Conservation (phyloP, 2,797 vertebrate genomes). For the Notamacropus eugenii region DNA sequence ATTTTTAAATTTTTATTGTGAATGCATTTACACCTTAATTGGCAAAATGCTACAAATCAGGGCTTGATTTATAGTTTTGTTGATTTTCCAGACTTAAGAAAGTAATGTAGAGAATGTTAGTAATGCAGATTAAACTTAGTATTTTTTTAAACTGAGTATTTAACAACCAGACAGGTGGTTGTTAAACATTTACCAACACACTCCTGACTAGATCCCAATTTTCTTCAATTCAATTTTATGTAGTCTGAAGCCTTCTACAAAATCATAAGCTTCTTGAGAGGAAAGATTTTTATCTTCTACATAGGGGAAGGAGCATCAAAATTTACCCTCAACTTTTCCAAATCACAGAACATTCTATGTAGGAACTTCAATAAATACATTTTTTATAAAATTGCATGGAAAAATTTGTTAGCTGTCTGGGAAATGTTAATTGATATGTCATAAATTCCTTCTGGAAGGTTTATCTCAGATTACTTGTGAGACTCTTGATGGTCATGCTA, state of each 20-base stretch:
- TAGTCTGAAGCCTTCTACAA: neutral
- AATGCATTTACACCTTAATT: neutral
- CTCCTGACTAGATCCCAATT: neutral
- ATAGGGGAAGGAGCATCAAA: neutral
- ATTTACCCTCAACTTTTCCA: neutral
- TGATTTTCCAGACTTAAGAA: neutral
- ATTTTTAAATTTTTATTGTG: neutral
- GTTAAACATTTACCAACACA: neutral
- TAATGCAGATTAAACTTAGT: neutral
- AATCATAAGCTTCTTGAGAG: neutral
- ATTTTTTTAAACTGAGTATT: neutral
- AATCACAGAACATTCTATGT: neutral
- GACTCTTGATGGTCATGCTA: neutral
- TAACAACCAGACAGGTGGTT: neutral
- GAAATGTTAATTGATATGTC: conserved; percentile 36
- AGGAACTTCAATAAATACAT: neutral
- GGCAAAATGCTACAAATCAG: neutral
- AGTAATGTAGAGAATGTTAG: neutral
- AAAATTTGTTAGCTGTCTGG: neutral
- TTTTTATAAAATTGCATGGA: too few relatives aligned
- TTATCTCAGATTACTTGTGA: neutral
- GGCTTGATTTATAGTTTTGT: neutral
- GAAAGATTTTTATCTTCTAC: neutral
- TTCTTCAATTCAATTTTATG: neutral
- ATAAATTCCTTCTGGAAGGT: conserved; percentile 4